Base-by-base conservation (phyloP, 2,113 vertebrate species). In the Eidolon helvum region DNA sequence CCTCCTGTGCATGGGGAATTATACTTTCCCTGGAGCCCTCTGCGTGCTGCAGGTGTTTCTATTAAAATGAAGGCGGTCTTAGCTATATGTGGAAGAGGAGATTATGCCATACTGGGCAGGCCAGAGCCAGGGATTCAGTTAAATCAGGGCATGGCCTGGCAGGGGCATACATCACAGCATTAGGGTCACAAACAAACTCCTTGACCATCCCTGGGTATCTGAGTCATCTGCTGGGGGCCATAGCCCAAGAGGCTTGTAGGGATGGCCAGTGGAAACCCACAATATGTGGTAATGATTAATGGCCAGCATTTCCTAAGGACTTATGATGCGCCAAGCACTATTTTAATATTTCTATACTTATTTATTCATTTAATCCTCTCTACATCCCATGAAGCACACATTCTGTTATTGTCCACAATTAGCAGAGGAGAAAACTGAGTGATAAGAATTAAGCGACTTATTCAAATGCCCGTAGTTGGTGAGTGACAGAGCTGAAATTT, bases 321-420 rank as follows among this genome's bases (percentile, higher is more conserved):
- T 59, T 19, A 21, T 0, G 0, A 35, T 30, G n/a, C 28, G 10
- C 50, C 35, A 5, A 7, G 5, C 7, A n/a, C 43, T 66, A 18
- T 35, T 35, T 57, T 26, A 22, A 45, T 30, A 33, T 48, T 77
- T 87, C 53, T 28, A 38, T 68, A 69, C 14, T 33, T 26, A 35
- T 61, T 38, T 75, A 43, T 87, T 59, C 22, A 61, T 53, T 53
- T 82, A 38, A 82, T 68, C 43, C 48, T 63, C 16, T 35, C 22
- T 55, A 19, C 3, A 38, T 18, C 59, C 59, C 28, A 80, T 21
- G 75, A 91, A 35, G 33, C 50, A 33, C 1, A 68, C n/a, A 68
- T 83, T 43, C 9, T 87, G 26, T 94, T 48, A 22, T 6, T 50
- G 2, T 45, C 22, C 59, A 91, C 24, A 87, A 33, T 38, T 28